Conservation (phyloP, 2,888 invertebrate species). For the Drosophila nigricruria region DNA sequence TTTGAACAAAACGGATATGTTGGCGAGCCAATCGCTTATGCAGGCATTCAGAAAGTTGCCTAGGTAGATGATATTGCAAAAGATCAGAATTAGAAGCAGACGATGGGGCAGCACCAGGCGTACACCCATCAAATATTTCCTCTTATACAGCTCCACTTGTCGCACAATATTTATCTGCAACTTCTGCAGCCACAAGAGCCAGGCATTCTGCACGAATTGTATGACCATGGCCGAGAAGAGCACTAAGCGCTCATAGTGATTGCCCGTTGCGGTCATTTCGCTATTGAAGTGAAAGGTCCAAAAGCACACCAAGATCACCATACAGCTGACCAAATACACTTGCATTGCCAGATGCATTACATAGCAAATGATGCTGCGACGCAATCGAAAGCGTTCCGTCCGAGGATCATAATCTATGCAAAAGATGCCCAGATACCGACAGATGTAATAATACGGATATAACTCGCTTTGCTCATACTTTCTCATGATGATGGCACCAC, state of each 20-base stretch:
- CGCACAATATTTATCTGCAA: slow-evolving; percentile 60
- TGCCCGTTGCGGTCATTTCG: slow-evolving; percentile 59
- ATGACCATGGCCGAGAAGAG: slow-evolving; percentile 50
- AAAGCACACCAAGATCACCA: slow-evolving; percentile 39
- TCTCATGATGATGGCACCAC: slow-evolving; percentile 11
- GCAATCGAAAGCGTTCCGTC: slow-evolving; percentile 42
- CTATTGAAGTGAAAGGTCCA: slow-evolving; percentile 46
- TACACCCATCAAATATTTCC: slow-evolving; percentile 30
- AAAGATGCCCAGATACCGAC: slow-evolving; percentile 67
- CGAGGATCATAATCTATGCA: slow-evolving; percentile 58
- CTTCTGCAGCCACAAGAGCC: slow-evolving; percentile 62
- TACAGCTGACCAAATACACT: slow-evolving; percentile 42
- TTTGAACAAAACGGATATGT: slow-evolving; percentile 36
- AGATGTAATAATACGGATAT: slow-evolving; percentile 55
- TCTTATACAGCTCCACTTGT: slow-evolving; percentile 52
- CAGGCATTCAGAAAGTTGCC: slow-evolving; percentile 44
- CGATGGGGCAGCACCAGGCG: slow-evolving; percentile 47
- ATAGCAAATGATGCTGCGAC: slow-evolving; percentile 56
- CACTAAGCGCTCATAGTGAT: slow-evolving; percentile 65
- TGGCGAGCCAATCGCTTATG: slow-evolving; percentile 38
- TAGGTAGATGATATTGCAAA: slow-evolving; percentile 46
- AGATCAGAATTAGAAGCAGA: slow-evolving; percentile 39
- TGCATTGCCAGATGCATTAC: slow-evolving; percentile 57
- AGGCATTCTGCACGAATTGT: slow-evolving; percentile 65
- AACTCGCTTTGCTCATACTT: slow-evolving; percentile 51